Conservation (phyloP, 92 coral and sea anemone species). For the Umimayanthus chanpuru region DNA sequence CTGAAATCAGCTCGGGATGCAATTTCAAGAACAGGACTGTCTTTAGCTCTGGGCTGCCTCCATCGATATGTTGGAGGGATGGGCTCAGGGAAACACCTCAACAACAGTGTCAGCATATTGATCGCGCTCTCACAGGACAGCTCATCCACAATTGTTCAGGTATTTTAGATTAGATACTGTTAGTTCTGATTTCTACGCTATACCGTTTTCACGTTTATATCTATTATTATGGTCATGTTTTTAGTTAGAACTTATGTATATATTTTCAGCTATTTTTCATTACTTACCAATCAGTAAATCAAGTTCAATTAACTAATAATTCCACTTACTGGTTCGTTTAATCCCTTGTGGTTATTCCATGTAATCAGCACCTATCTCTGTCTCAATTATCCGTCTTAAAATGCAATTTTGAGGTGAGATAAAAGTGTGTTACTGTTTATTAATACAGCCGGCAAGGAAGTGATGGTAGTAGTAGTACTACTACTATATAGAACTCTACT, state of each 20-base stretch:
- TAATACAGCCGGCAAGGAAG: not conserved
- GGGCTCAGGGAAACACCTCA: slow-evolving; percentile 98
- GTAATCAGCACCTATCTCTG: no score
- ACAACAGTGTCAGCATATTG: slow-evolving; percentile 94
- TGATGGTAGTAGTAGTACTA: not conserved
- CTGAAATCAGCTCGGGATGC: slow-evolving; percentile 95
- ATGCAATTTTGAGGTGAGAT: no score
- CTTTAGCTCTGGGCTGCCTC: slow-evolving; percentile 96
- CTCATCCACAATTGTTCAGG: slow-evolving; percentile 98
- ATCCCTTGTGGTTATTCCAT: no score
- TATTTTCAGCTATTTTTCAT: no score
- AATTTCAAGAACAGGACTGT: slow-evolving; percentile 93
- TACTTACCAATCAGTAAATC: no score
- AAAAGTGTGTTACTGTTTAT: not conserved
- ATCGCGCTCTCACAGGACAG: slow-evolving; percentile 96
- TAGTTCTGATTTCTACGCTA: no score
- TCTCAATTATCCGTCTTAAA: no score
- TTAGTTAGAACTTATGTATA: no score
- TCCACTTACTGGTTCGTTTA: no score
- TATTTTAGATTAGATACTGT: slow-evolving; percentile 16
- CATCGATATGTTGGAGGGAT: slow-evolving; percentile 99
- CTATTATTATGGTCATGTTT: not conserved
- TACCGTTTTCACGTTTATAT: no score
- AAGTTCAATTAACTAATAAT: no score
- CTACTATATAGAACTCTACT: no score